Conservation (phyloP, 2,113 vertebrate species). For the Percopsis transmontana region DNA sequence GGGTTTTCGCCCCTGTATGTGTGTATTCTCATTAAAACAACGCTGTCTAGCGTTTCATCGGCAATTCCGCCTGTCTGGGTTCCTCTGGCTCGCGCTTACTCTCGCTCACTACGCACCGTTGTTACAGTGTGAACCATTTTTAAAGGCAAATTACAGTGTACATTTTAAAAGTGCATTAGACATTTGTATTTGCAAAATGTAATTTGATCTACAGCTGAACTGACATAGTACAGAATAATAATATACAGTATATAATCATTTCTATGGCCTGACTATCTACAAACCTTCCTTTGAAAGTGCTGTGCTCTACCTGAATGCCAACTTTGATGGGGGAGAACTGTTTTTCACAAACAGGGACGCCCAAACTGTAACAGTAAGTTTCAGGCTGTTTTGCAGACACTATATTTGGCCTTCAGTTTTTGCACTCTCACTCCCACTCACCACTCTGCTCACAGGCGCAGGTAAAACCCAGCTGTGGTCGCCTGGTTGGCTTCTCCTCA, state of each 20-base stretch:
- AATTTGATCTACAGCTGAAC: background rate
- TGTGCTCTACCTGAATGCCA: constrained; percentile 92
- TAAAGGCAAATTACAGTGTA: no score
- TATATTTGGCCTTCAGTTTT: background rate
- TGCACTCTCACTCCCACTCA: background rate
- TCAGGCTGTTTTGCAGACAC: background rate
- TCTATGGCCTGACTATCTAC: background rate
- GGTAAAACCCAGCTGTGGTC: constrained; percentile 89
- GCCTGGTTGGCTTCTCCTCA: constrained; percentile 91
- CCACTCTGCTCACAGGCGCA: constrained; percentile 77
- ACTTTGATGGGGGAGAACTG: constrained; percentile 91
- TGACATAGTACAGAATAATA: background rate
- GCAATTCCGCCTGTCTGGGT: no score
- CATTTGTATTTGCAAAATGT: background rate
- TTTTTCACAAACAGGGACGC: constrained; percentile 91
- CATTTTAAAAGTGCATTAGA: background rate
- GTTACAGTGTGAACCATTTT: no score
- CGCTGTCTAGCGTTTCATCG: no score
- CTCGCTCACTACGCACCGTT: no score
- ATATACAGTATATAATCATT: background rate
- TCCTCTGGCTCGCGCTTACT: no score
- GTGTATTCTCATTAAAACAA: no score
- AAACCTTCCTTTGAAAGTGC: constrained; percentile 75
- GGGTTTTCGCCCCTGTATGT: no score
- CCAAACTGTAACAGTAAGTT: constrained; percentile 86